Percentiles rank a stretch among this genome's conserved stretches.
Conservation (phyloP, 1,140 invertebrate genomes). For the Rhopalosiphum padi region DNA sequence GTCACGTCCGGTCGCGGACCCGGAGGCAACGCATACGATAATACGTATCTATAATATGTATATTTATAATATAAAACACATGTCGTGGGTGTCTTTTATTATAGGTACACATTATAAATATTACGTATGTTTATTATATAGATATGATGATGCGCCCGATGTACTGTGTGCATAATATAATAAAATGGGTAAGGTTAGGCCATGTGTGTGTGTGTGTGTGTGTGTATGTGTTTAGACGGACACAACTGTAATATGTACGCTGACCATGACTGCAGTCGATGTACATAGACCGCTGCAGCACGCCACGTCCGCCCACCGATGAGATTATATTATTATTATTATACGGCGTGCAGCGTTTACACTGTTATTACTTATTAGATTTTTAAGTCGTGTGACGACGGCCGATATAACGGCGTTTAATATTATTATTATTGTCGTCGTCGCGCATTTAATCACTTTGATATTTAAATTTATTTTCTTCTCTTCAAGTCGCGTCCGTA, state of each 20-base stretch:
- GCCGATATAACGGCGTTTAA: background rate
- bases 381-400: constrained; percentile 21
- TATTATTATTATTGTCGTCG: background rate
- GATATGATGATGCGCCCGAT: background rate
- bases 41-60: background rate
- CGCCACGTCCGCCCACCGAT: background rate
- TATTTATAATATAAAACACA: background rate
- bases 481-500: background rate
- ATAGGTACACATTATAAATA: constrained; percentile 8
- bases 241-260: constrained; percentile 19
- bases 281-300: constrained; percentile 7
- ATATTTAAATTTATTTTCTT: constrained; percentile 43
- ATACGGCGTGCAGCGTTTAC: background rate
- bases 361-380: background rate
- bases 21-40: background rate
- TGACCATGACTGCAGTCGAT: constrained; percentile 42
- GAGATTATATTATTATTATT: background rate
- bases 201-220: background rate
- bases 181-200: background rate
- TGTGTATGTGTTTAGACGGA: background rate
- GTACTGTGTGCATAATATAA: constrained; percentile 25
- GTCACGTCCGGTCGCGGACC: constrained; percentile 30
- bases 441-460: constrained; percentile 34
- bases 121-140: constrained; percentile 1
- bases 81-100: constrained; percentile 37